These are phyloP conservation scores for Cantharis nigra DNA, from an alignment of 2,888 invertebrate species.

Conservation along the genomic window DNA sequence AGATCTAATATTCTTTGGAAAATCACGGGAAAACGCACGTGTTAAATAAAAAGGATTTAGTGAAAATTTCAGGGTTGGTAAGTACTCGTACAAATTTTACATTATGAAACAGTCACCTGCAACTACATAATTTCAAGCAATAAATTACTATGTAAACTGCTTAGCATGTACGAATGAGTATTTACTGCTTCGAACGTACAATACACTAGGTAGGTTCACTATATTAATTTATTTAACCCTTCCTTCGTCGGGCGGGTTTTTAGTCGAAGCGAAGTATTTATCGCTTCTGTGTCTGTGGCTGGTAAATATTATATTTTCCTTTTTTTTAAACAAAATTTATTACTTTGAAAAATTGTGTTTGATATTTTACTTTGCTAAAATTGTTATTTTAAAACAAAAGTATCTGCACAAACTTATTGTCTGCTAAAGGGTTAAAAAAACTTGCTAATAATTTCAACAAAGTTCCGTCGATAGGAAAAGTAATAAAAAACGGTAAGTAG, in stretches of 20 bases:
- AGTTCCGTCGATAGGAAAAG: background rate
- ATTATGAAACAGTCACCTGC: background rate
- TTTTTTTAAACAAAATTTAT: background rate
- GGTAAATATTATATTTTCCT: background rate
- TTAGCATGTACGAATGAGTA: background rate
- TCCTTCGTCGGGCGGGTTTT: background rate
- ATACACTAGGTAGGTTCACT: background rate
- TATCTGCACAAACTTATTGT: too few species aligned
- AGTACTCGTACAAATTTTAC: background rate
- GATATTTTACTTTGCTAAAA: too few species aligned
- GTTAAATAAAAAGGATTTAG: background rate
- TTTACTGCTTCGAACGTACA: background rate
- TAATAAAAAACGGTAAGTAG: background rate
- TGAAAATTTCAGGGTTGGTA: background rate
- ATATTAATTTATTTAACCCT: background rate
- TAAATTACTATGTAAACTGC: background rate
- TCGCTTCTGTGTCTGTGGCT: background rate
- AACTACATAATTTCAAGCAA: background rate
- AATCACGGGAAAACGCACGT: background rate
- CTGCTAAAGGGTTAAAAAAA: background rate
- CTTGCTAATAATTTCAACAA: background rate
- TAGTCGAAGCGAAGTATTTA: background rate
- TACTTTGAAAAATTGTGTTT: background rate
- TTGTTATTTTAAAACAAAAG: too few species aligned
- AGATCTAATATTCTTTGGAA: background rate